A percentile compares a stretch with the other conserved stretches of the same genome.
These are phyloP conservation scores for Butorides virescens DNA, from an alignment of 2,113 vertebrate species.

Conservation along the genomic window DNA sequence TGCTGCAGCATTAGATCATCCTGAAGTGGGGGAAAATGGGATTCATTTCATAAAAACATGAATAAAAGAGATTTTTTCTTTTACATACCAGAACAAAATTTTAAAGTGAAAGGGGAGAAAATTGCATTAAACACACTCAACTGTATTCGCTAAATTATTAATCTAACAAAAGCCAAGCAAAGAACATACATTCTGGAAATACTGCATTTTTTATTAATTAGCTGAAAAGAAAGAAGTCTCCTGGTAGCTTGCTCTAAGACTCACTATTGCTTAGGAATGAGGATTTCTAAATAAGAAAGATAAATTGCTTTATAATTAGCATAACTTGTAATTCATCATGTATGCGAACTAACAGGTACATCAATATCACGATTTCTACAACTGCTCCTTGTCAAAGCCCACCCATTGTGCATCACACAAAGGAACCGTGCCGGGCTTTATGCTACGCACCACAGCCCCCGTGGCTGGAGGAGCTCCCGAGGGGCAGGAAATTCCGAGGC, in stretches of 20 bases:
- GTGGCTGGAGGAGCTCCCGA: background rate
- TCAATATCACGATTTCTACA: background rate
- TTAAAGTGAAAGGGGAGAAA: background rate
- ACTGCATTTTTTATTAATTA: constrained; percentile 27
- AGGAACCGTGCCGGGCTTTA: background rate
- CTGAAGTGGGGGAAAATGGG: background rate
- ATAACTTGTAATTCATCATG: constrained; percentile 25
- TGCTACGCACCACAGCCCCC: background rate
- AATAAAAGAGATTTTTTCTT: background rate
- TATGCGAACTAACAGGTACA: background rate
- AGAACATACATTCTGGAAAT: constrained; percentile 19
- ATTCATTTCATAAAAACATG: background rate
- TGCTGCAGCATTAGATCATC: background rate
- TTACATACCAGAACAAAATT: background rate
- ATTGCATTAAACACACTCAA: background rate
- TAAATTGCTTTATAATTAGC: constrained; percentile 52
- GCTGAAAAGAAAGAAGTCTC: constrained; percentile 11
- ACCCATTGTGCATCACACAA: background rate
- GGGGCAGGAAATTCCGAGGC: background rate
- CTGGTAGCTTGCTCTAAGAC: constrained; percentile 12
- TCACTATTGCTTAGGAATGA: constrained; percentile 4
- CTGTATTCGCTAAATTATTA: constrained; percentile 55
- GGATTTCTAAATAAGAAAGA: constrained; percentile 28
- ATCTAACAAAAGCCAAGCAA: constrained; percentile 15
- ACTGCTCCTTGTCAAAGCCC: background rate